Evolutionary conservation across 2,888 invertebrate genomes (phyloP), one percentile per base, ranked within the genome.

Genomic region (Hydrotaea diabolus): DNA sequence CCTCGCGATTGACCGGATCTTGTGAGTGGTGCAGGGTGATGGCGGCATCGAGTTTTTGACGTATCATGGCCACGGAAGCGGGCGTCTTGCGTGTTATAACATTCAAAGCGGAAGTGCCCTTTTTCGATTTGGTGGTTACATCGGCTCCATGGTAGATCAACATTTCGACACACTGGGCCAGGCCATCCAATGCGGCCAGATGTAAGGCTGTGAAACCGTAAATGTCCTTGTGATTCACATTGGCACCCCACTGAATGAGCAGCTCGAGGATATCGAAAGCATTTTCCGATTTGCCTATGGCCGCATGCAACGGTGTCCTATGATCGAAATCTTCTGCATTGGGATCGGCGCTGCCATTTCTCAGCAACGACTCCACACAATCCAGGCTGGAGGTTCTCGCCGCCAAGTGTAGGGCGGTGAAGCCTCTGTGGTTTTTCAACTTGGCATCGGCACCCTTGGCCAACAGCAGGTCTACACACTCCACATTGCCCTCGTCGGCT

Each of bases 11-110:
- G 4, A 96, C 95, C 0, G 95, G 94, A 88, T 96, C 96, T 87
- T 96, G 96, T 49, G 95, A 95, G 90, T 96, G 96, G 89, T 96
- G 96, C 85, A 96, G 91, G 8, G 95, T 96, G 82, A 97, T 95
- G 73, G 96, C 96, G 64, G 95, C 94, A 91, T 97, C 97, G 85
- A 97, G 92, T 91, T 96, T 96, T 89, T 96, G 95, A 62, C 96
- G 95, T 86, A 97, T 95, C 94, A 96, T 96, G 46, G 96, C 95
- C 87, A 97, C 93, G 21, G 97, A 97, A 13, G 96, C 96, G 13
- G 97, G 97, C 2, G 97, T 97, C 93, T 97, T 97, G 85, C 97
- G 94, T 21, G 96, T 95, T 84, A 97, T 96, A 86, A 97, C 96
- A 88, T 97, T 96, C 82, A 97, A 93, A 31, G 97, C 97, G 9